Base-by-base conservation (phyloP, 2,888 invertebrate genomes). In the Drosophila hamatofila region DNA sequence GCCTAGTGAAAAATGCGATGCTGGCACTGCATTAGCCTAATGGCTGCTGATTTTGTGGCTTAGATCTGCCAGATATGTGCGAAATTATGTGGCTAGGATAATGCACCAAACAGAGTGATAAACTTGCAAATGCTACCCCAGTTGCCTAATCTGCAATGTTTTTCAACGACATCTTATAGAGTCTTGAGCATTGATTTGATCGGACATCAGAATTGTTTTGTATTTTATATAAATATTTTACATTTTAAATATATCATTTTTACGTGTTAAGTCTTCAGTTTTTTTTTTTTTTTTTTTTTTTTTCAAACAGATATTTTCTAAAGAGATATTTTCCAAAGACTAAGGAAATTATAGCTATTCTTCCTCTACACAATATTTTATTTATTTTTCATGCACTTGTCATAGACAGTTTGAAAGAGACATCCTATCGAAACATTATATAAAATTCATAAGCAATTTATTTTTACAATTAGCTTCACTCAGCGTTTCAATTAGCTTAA, bases 11-110 rank as follows among this genome's bases (percentile, higher is more conserved):
- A 84, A 88, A 85, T 85, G 84, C 61, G 48, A 74, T 83, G 72
- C 75, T 62, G 75, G 72, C 78, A 61, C 55, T 80, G 83, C 83
- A 85, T 88, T 84, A 82, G 71, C 58, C 72, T 85, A 84, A 84
- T 88, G 74, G 41, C 54, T 54, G 51, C 64, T 58, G 75, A 72
- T 78, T 73, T 75, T 33, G 58, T 74, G 42, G 69, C 72, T 75
- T 66, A 84, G 82, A 87, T 83, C 69, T 51, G 67, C 59, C 75
- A 76, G 79, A 78, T 74, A 78, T 30, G n/a, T 14, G 14, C 21
- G 9, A 56, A 56, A 42, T 48, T 16, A 69, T 61, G 51, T 25
- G n/a, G 6, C 25, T 23, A 51, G 25, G 27, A 11, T 8, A 21
- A 16, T 61, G 33, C 7, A 9, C 14, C n/a, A 5, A 9, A 8